Evolutionary conservation across 2,797 vertebrate genomes (phyloP), one percentile per base, ranked within the genome.

Genomic region (Bryconaethiops microstoma): DNA sequence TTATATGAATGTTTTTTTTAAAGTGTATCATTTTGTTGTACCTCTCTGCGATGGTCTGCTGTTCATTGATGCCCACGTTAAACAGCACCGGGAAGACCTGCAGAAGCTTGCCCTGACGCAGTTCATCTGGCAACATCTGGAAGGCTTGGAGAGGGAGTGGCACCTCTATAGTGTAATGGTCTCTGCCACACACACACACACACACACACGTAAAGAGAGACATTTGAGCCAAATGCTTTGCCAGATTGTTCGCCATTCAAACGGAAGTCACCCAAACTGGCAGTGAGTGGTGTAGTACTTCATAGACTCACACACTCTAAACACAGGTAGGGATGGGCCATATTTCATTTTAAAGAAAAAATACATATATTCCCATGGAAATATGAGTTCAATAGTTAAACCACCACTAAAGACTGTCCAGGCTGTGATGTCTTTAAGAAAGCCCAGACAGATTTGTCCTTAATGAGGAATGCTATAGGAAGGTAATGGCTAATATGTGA

Each of bases 11-110:
- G 25, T 62, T 10, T 62, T 25, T 25, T 14, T 2, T 29, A 52
- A 40, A 42, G 42, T 55, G n/a, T 50, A 12, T 72, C 4, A 10
- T 59, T 40, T 17, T 48, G 21, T 29, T 48, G 87, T 94, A 99
- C 98, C 98, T 97, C 91, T 99, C 97, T 77, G 97, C 98, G 82
- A 99, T 94, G 4, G 98, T 99, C 89, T 99, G 98, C 88, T 99
- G 98, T 79, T 99, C 97, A 81, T 99, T 99, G 92, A 99, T 99
- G 82, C 98, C 98, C 83, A 99, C 93, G 14, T 99, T 99, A 84
- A 99, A 99, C 85, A 99, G 95, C 12, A 99, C 95, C 0, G 97
- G 97, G 72, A 95, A 92, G 39, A 98, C 95, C 62, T 85, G 94
- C 9, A 99, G 92, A 64, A 94, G 91, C 83, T 96, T 97, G 78